Percentiles rank a stretch among this genome's conserved stretches.
These are phyloP conservation scores for Coreoperca whiteheadi DNA, from an alignment of 2,113 vertebrate species.

Conservation along the genomic window DNA sequence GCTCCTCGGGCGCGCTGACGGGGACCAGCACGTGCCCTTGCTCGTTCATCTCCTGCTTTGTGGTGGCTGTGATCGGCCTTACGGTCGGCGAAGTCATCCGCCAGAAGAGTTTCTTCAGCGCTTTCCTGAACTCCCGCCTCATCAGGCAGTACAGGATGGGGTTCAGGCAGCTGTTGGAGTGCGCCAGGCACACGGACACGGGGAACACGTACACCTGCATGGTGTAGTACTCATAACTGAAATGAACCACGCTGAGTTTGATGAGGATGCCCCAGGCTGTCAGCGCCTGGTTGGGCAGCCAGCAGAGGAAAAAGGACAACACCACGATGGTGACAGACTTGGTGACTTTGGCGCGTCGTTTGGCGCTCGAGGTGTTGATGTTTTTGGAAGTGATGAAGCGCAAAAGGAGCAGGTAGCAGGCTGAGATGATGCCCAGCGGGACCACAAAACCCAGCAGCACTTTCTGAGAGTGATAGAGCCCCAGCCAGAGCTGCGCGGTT, in stretches of 20 bases:
- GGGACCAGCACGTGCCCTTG: conserved; percentile 81
- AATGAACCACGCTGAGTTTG: conserved; percentile 93
- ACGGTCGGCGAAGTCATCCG: conserved; percentile 89
- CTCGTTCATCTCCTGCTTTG: conserved; percentile 89
- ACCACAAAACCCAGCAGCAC: conserved; percentile 92
- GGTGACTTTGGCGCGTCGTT: conserved; percentile 93
- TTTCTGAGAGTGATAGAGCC: conserved; percentile 94
- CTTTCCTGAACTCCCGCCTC: conserved; percentile 94
- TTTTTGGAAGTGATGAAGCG: conserved; percentile 90
- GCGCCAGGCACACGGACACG: conserved; percentile 93
- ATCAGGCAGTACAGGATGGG: conserved; percentile 95
- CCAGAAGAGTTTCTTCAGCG: conserved; percentile 92
- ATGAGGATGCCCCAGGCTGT: conserved; percentile 95
- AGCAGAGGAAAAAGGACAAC: conserved; percentile 95
- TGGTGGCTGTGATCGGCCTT: conserved; percentile 89
- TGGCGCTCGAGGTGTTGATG: conserved; percentile 85
- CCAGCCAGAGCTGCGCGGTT: conserved; percentile 92
- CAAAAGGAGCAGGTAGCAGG: conserved; percentile 92
- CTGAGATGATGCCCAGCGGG: conserved; percentile 88
- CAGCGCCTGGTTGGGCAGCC: conserved; percentile 96
- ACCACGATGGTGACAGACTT: conserved; percentile 95
- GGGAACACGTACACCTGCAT: conserved; percentile 94
- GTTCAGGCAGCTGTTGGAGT: conserved; percentile 98
- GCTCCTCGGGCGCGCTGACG: conserved; percentile 56
- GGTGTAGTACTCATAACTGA: conserved; percentile 92